These are phyloP conservation scores for Hipposideros larvatus DNA, from an alignment of 2,797 vertebrate genomes.

Conservation along the genomic window DNA sequence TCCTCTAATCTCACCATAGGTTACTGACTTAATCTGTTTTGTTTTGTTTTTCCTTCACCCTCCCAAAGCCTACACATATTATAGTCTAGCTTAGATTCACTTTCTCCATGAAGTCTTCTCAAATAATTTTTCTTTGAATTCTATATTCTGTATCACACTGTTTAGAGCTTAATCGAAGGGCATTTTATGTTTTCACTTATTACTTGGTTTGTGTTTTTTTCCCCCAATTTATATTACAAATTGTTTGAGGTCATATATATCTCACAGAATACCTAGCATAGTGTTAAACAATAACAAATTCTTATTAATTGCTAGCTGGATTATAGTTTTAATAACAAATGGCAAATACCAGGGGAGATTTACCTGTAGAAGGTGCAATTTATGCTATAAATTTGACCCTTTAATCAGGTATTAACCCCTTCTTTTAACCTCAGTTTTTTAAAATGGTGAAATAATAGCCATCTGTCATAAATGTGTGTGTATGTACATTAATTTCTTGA, in stretches of 20 bases:
- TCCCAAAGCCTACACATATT: not conserved
- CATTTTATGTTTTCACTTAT: not conserved
- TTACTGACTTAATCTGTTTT: not conserved
- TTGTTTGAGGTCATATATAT: not conserved
- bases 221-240: not conserved
- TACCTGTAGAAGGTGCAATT: not conserved
- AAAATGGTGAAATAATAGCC: not conserved
- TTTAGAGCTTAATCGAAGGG: not conserved
- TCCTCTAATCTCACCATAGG: not conserved
- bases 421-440: not conserved
- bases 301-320: not conserved
- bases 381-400: not conserved
- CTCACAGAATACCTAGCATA: not conserved
- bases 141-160: not conserved
- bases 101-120: not conserved
- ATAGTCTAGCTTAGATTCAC: not conserved
- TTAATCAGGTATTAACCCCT: not conserved
- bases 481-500: not conserved
- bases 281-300: not conserved
- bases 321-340: slow-evolving; percentile 10
- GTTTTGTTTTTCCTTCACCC: not conserved
- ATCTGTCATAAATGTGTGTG: not conserved
- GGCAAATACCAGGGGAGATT: not conserved
- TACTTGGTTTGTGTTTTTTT: not conserved
- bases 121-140: not conserved